These are phyloP conservation scores for Montipora sp. DNA, from an alignment of 64 coral and sea anemone species.

Conservation along the genomic window DNA sequence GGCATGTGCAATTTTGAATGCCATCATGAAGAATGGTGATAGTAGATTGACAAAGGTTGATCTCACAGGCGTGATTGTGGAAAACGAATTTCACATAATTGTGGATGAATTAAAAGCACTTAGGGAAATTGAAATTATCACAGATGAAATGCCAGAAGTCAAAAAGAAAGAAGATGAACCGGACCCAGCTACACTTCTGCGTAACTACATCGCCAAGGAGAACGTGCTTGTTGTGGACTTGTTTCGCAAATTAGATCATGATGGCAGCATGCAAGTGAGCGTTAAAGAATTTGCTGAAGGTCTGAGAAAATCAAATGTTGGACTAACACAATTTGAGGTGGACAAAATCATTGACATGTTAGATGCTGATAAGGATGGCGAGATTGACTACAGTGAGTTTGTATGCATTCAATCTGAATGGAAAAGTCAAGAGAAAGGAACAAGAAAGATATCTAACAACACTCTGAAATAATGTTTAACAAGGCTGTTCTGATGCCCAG, in stretches of 20 bases:
- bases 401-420: conserved; percentile 88
- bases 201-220: conserved; percentile 87
- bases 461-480: neutral
- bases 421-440: conserved; percentile 61
- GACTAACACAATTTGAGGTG: conserved; percentile 79
- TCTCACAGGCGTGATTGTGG: conserved; percentile 52
- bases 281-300: conserved; percentile 91
- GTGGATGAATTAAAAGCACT: conserved; percentile 63
- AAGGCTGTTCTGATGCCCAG: too few relatives aligned
- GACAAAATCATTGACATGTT: conserved; percentile 84
- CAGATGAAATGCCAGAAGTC: conserved; percentile 60
- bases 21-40: conserved; percentile 71
- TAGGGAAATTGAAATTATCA: conserved; percentile 66
- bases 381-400: conserved; percentile 96
- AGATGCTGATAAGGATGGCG: conserved; percentile 84
- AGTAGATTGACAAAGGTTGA: conserved; percentile 73
- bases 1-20: conserved; percentile 67
- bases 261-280: conserved; percentile 94
- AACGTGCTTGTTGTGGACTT: conserved; percentile 83
- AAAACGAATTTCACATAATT: conserved; percentile 68
- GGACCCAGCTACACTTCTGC: conserved; percentile 72
- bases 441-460: conserved; percentile 31
- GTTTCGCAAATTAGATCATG: conserved; percentile 80
- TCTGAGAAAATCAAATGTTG: conserved; percentile 82
- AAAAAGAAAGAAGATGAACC: conserved; percentile 61